Evolutionary conservation across 2,888 invertebrate species (phyloP), one percentile per base, ranked within the genome.

Genomic region (Limnephilus marmoratus): DNA sequence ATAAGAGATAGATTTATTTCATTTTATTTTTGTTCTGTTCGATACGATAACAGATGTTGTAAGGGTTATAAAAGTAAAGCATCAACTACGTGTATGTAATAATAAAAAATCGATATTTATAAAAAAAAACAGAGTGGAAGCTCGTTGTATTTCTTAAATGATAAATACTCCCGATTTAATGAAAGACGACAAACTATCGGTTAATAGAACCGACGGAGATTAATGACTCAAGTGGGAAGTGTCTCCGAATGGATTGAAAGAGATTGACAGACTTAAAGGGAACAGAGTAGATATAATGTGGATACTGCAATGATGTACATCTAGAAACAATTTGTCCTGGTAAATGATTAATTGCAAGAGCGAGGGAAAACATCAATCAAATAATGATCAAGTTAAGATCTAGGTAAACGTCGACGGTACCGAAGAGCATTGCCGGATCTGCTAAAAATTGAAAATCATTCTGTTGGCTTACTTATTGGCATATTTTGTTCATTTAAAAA

Each of bases 141-240:
- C 24, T 68, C 68, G n/a, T 9, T 24, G 24, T 24, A n/a, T n/a
- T 24, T 68, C 24, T 68, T n/a, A 9, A 68, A 68, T n/a, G 68
- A 68, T 68, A 68, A 68, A 9, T n/a, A 68, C 68, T n/a, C 68
- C 29, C 13, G 1, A 45, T 45, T n/a, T 86, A 86, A 49, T 86
- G 45, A 29, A 85, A n/a, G 49, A 45, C 45, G 37, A 86, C 86
- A 49, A 86, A 86, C 86, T 86, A 86, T 86, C 86, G 45, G 86
- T 45, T 86, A 45, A 45, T 45, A 49, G 45, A 86, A n/a, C 2
- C 29, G 49, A 86, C 49, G 29, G 86, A 86, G 86, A 86, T 86
- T 86, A 86, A 86, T 86, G 86, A 86, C 24, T 29, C 86, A 15
- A 68, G n/a, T 24, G 5, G 68, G 68, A 7, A 45, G 7, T 68